These are phyloP conservation scores for Neodiprion fabricii DNA, from an alignment of 1,140 invertebrate genomes.

Conservation along the genomic window DNA sequence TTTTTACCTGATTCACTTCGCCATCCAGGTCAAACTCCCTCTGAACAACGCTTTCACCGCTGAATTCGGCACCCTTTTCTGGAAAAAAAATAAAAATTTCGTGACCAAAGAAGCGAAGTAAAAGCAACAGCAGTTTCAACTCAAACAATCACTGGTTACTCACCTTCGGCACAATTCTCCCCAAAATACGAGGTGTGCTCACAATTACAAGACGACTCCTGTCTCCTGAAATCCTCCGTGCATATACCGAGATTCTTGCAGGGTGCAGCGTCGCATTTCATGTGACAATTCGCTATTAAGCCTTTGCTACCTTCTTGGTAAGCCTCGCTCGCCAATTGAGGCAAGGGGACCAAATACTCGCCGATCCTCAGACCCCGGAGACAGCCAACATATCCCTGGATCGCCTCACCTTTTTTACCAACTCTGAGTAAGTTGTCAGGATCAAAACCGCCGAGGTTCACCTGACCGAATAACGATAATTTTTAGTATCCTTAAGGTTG, in stretches of 20 bases:
- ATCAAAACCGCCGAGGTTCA: slow-evolving; percentile 89
- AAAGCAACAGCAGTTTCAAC: slow-evolving; percentile 12
- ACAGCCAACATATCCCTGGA: slow-evolving; percentile 85
- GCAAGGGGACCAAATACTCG: slow-evolving; percentile 77
- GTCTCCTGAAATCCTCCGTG: slow-evolving; percentile 86
- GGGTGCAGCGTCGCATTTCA: slow-evolving; percentile 86
- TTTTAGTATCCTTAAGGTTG: no score
- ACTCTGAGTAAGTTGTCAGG: slow-evolving; percentile 72
- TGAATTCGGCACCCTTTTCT: slow-evolving; percentile 88
- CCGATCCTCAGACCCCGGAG: slow-evolving; percentile 89
- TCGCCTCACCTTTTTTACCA: slow-evolving; percentile 62
- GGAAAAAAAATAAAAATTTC: slow-evolving; percentile 62
- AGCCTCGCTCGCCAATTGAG: slow-evolving; percentile 72
- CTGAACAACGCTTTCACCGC: slow-evolving; percentile 82
- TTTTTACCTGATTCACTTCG: slow-evolving; percentile 75
- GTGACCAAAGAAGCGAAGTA: not conserved
- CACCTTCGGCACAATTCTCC: slow-evolving; percentile 70
- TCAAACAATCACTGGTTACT: slow-evolving; percentile 12
- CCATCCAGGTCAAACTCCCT: slow-evolving; percentile 76
- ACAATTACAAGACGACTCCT: slow-evolving; percentile 85
- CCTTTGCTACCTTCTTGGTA: slow-evolving; percentile 76
- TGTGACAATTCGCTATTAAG: slow-evolving; percentile 81
- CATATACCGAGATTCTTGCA: slow-evolving; percentile 90
- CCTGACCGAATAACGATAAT: slow-evolving; percentile 38
- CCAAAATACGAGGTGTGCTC: slow-evolving; percentile 88